Conservation (phyloP, 2,113 vertebrate species). For the Aphyosemion australe region DNA sequence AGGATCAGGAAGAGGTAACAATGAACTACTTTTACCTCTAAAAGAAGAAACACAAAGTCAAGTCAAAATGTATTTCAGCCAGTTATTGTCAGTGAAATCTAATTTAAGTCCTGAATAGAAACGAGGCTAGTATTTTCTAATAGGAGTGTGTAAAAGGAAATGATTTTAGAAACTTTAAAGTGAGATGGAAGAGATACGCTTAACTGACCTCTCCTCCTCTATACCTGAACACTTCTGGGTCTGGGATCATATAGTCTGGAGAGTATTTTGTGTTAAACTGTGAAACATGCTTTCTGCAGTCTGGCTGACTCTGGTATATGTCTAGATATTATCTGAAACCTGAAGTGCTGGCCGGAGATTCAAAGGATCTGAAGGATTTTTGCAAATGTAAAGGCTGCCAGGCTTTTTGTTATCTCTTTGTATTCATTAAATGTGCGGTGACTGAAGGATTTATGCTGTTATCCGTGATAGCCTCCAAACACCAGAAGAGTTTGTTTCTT, state of each 20-base stretch:
- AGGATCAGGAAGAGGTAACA: not conserved
- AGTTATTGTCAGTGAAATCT: not conserved
- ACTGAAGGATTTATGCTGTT: constrained; percentile 40
- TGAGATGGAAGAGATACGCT: no score
- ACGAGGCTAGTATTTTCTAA: no score
- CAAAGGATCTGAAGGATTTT: constrained; percentile 28
- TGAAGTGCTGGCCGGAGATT: constrained; percentile 9
- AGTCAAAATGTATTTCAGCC: not conserved
- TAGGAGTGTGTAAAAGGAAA: not conserved
- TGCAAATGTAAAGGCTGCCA: no score
- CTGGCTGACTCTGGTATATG: constrained; percentile 8
- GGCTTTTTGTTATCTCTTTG: constrained; percentile 32
- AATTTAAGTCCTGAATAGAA: no score
- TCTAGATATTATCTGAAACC: constrained; percentile 16
- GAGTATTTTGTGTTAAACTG: no score
- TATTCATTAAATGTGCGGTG: constrained; percentile 49
- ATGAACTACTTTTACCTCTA: not conserved
- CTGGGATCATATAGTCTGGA: no score
- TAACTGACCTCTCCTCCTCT: no score
- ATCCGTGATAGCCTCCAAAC: no score
- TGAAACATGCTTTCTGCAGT: no score
- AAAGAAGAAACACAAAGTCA: not conserved
- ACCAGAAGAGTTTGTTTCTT: constrained; percentile 32
- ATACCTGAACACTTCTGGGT: no score
- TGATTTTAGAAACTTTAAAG: not conserved